phyloP scores from a whole-genome alignment of 2,797 vertebrate species.

The Crax fasciolata region DNA sequence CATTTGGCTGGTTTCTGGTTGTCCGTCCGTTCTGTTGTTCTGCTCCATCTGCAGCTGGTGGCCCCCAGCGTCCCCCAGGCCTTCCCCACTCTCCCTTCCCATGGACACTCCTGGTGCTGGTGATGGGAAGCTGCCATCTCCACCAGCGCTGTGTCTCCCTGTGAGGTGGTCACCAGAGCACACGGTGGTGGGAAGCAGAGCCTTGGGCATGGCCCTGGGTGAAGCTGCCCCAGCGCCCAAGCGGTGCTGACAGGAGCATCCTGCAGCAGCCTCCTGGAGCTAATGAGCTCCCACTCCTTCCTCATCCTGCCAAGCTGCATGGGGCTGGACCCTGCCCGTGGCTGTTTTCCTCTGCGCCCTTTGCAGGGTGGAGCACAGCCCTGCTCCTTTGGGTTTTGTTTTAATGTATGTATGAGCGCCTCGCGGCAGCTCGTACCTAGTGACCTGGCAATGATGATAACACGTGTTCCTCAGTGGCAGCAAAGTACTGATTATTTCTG shows the following conservation, averaged over 20 bases:
- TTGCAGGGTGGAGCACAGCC: not conserved
- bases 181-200: not conserved
- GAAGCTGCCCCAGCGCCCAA: not conserved
- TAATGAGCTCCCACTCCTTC: not conserved
- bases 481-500: slow-evolving; percentile 62
- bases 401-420: slow-evolving; percentile 26
- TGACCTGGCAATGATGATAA: slow-evolving; percentile 35
- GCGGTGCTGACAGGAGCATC: not conserved
- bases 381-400: slow-evolving; percentile 12
- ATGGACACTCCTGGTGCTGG: not conserved
- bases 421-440: not conserved
- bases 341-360: not conserved
- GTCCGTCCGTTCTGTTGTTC: not conserved
- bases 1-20: not conserved
- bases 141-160: not conserved
- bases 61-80: not conserved
- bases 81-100: not conserved
- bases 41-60: not conserved
- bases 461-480: slow-evolving; percentile 32
- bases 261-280: not conserved
- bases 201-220: not conserved
- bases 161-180: no score
- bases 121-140: not conserved
- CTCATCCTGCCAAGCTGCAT: not conserved
- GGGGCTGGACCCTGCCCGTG: not conserved